Evolutionary conservation across 2,113 vertebrate species (phyloP).

Genomic region (Microcebus ravelobensis): DNA sequence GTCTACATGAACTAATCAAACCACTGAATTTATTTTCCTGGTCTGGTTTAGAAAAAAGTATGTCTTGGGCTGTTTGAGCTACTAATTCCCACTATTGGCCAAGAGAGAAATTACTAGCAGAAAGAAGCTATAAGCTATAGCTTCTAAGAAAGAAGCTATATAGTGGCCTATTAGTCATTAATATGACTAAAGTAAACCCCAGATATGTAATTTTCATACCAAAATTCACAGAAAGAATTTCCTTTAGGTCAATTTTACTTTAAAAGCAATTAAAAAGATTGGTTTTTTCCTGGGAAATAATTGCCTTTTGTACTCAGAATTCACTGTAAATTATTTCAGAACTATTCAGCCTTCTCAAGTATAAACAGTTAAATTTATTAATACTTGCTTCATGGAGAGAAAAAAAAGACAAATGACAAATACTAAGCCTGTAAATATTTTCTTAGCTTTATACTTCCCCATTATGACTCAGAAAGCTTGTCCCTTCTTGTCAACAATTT

Average conservation of each 20-base stretch:
- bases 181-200: not conserved
- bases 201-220: not conserved
- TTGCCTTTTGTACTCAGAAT: not conserved
- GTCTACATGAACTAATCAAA: not conserved
- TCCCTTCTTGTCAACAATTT: not conserved
- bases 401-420: not conserved
- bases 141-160: not conserved
- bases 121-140: too few relatives aligned
- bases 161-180: not conserved
- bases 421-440: not conserved
- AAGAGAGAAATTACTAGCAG: not conserved
- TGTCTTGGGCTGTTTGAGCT: not conserved
- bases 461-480: not conserved
- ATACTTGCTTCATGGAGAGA: not conserved
- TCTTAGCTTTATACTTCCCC: not conserved
- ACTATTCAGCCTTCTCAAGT: not conserved
- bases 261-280: not conserved
- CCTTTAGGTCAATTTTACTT: not conserved
- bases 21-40: not conserved
- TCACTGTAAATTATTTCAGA: not conserved
- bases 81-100: not conserved
- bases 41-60: not conserved
- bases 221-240: not conserved
- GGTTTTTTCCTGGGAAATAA: not conserved
- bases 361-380: not conserved